Evolutionary conservation across 2,888 invertebrate genomes (phyloP), one percentile per base, ranked within the genome.

Genomic region (Limnephilus marmoratus): DNA sequence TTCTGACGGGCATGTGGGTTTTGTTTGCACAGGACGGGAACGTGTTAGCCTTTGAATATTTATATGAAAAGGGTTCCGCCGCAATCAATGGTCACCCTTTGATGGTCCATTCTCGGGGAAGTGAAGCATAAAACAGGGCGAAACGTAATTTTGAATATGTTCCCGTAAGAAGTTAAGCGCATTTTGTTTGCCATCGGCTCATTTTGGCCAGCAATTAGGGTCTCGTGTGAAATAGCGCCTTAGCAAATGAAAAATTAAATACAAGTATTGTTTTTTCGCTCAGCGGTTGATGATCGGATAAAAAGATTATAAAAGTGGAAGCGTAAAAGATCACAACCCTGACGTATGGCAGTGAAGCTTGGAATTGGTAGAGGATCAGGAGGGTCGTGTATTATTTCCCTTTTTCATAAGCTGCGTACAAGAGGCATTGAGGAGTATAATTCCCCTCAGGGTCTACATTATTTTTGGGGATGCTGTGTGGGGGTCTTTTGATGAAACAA

Each of bases 11-110:
- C 24, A 80, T 85, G 91, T 81, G 88, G 80, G 91, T 86, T 85
- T 49, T 92, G 91, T 91, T 92, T 92, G 91, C 91, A 86, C 29
- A 92, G 92, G 93, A 92, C 92, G 49, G 68, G 45, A 68, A 34
- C 90, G 90, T 85, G 90, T 90, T 90, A 37, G 90, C 37, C 91
- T 24, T 49, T 91, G 90, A 92, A 92, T 92, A 90, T 92, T 88
- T 92, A 91, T 92, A 92, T 90, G 90, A 85, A 92, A 91, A 89
- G 89, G 90, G 90, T 90, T 31, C 24, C n/a, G 85, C 85, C 90
- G n/a, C 90, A 90, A 90, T 85, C 85, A 85, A 68, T 83, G 90
- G 90, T 90, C 85, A 90, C 85, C 90, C 90, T 90, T 90, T 90
- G 90, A 90, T 83, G 90, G 53, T 34, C 68, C 80, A 85, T 90